phyloP scores from a whole-genome alignment of 2,888 invertebrate species.

The Zaprionus bogoriensis region DNA sequence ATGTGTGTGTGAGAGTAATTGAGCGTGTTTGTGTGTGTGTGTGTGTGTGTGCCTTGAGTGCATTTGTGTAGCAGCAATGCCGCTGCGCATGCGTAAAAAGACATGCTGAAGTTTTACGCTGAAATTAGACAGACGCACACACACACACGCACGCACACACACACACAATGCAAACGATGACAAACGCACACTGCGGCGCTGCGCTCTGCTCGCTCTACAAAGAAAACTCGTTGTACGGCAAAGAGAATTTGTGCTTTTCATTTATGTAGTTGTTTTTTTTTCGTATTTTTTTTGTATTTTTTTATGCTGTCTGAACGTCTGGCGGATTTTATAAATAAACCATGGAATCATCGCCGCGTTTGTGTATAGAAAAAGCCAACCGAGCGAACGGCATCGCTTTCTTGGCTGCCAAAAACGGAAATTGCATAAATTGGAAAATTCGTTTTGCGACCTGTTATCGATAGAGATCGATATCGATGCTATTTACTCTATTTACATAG shows the following conservation, averaged over 20 bases:
- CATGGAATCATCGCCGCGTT: conserved; percentile 74
- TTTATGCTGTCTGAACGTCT: conserved; percentile 36
- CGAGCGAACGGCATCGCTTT: conserved; percentile 14
- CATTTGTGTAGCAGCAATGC: conserved; percentile 8
- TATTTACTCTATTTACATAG: too few relatives aligned
- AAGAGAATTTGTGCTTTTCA: conserved; percentile 12
- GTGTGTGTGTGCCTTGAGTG: background rate
- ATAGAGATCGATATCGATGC: too few relatives aligned
- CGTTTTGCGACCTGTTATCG: background rate
- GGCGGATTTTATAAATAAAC: conserved; percentile 75
- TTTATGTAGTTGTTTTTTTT: conserved; percentile 3
- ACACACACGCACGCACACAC: conserved; percentile 19
- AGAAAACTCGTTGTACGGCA: conserved; percentile 23
- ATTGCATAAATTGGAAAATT: conserved; percentile 41
- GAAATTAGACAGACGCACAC: conserved; percentile 30
- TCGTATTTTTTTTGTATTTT: conserved; percentile 3
- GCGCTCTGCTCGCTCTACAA: conserved; percentile 11
- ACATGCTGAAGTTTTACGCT: conserved; percentile 7
- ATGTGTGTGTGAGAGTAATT: background rate
- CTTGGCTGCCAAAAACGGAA: conserved; percentile 25
- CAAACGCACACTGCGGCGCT: conserved; percentile 6
- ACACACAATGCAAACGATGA: conserved; percentile 10
- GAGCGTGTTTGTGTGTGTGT: background rate
- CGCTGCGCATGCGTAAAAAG: conserved; percentile 54
- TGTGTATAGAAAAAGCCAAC: conserved; percentile 19